Conservation (phyloP, 2,113 vertebrate species). For the Phoxinus phoxinus region DNA sequence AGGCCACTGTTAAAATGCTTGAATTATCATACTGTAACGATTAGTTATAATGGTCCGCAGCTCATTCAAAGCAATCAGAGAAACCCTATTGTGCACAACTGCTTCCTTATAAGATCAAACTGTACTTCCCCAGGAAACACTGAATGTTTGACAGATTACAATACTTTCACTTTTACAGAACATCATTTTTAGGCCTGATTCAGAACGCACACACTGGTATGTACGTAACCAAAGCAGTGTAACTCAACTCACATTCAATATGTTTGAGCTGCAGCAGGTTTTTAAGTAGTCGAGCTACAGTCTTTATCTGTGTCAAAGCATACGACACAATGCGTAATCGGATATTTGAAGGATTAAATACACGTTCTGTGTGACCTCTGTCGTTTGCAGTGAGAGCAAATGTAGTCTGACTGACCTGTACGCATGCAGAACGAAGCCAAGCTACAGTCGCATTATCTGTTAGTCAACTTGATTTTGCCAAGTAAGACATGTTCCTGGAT, state of each 20-base stretch:
- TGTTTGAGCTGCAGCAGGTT: neutral
- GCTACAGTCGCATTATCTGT: neutral
- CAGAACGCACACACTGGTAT: neutral
- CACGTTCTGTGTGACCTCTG: neutral
- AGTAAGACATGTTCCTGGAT: too few species aligned
- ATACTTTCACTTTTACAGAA: neutral
- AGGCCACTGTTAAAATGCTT: slow-evolving; percentile 48
- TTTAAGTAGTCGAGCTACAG: neutral
- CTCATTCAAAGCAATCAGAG: slow-evolving; percentile 44
- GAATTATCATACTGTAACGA: slow-evolving; percentile 50
- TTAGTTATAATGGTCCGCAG: slow-evolving; percentile 51
- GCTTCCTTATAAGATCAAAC: neutral
- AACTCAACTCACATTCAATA: neutral
- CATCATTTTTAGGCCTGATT: neutral
- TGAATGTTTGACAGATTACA: neutral
- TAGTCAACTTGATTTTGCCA: too few species aligned
- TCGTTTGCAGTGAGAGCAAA: neutral
- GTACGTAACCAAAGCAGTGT: neutral
- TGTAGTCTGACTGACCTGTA: neutral
- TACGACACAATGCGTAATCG: neutral
- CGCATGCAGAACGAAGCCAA: neutral
- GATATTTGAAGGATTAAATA: slow-evolving; percentile 3
- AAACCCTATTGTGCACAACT: slow-evolving; percentile 14
- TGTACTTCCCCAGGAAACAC: neutral
- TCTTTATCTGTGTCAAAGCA: neutral